phyloP scores from a whole-genome alignment of 2,113 vertebrate genomes.

The Oophaga pumilio region DNA sequence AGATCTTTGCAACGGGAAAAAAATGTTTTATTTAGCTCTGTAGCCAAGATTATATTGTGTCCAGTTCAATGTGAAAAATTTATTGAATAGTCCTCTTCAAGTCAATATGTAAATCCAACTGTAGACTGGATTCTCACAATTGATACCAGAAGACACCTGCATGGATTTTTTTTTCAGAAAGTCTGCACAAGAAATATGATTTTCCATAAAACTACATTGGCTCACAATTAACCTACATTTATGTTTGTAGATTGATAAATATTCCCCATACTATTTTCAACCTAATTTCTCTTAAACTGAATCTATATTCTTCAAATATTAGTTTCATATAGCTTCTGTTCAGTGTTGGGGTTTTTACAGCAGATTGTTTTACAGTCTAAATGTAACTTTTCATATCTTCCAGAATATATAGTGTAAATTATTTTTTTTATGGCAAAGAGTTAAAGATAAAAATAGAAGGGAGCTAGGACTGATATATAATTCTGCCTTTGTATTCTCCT shows the following conservation, averaged over 20 bases:
- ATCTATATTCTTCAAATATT: background rate
- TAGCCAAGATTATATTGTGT: too few relatives aligned
- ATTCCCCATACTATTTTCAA: background rate
- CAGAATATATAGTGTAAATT: background rate
- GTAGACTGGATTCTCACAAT: too few relatives aligned
- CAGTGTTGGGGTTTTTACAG: background rate
- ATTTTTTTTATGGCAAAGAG: background rate
- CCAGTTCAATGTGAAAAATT: too few relatives aligned
- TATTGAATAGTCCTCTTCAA: too few relatives aligned
- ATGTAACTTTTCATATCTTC: background rate
- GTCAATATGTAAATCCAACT: too few relatives aligned
- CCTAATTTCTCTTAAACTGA: background rate
- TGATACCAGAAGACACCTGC: background rate
- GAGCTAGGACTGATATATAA: background rate
- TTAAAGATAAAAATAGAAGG: background rate
- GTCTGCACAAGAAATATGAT: background rate
- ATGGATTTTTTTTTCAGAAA: background rate
- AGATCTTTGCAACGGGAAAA: too few relatives aligned
- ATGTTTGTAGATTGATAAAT: background rate
- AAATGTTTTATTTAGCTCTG: too few relatives aligned
- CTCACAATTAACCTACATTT: background rate
- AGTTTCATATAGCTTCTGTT: background rate
- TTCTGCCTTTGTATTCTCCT: constrained; percentile 3
- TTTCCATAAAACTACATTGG: background rate
- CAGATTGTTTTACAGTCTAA: background rate